Evolutionary conservation across 23 tunicate species (phyloP).

Genomic region (Botrylloides violaceus): DNA sequence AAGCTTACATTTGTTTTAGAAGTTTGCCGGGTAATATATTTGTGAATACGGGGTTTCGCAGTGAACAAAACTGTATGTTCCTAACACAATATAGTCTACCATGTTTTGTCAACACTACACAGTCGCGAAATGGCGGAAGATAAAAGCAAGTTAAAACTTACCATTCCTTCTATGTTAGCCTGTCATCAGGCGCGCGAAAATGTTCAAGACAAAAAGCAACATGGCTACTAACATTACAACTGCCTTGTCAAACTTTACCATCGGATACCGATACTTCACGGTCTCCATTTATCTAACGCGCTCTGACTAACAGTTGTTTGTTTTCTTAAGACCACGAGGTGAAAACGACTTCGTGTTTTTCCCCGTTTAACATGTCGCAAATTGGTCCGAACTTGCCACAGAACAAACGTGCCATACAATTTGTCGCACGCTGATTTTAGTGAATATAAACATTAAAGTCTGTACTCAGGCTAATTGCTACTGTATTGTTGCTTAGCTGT

Average conservation of each 20-base stretch:
- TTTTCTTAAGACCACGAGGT: not conserved
- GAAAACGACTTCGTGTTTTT: not conserved
- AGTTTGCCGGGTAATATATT: not conserved
- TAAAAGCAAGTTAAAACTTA: not conserved
- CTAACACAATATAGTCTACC: not conserved
- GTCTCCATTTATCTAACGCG: constrained; percentile 1
- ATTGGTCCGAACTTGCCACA: constrained; percentile 51
- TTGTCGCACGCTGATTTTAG: not conserved
- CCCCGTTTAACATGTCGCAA: constrained; percentile 29
- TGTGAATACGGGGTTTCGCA: not conserved
- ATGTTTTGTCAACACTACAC: not conserved
- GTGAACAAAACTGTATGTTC: not conserved
- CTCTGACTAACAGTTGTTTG: not conserved
- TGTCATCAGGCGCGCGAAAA: not conserved
- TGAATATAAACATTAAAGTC: not conserved
- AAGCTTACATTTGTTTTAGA: not conserved
- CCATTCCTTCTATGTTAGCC: not conserved
- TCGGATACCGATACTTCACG: not conserved
- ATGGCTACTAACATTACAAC: not conserved
- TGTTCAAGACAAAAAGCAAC: not conserved
- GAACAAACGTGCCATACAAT: not conserved
- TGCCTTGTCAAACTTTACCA: not conserved
- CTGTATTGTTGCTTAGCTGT: no score
- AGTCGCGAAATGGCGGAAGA: not conserved
- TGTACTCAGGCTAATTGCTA: no score